Evolutionary conservation across 2,113 vertebrate species (phyloP), one percentile per base, ranked within the genome.

Genomic region (Shinisaurus crocodilurus): DNA sequence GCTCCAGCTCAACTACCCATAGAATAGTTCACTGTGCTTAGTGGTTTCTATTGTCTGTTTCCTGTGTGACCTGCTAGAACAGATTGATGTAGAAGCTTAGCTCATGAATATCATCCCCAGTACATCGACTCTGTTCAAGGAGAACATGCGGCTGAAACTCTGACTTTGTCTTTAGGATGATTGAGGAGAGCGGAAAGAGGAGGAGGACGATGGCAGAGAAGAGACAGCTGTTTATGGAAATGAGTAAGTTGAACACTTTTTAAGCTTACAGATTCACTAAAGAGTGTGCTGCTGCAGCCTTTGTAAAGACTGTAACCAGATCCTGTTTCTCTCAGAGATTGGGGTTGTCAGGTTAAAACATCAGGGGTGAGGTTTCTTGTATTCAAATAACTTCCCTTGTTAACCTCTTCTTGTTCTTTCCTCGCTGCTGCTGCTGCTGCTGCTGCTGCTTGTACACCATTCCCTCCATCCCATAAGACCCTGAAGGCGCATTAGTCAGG

Each of bases 211-310:
- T 98, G 98, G 99, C 99, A 65, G 99, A 99, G 97, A 99, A 99
- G 98, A 98, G 99, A 74, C 99, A 99, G 98, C 99, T 99, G 96
- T 99, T 99, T 97, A 98, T 99, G 98, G 99, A 99, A 90, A 99
- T 99, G 99, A 99, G 99, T 99, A 97, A 99, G 99, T 99, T 87
- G 72, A 60, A 45, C 43, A 43, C 50, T 1, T 37, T 23, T 0
- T 9, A 32, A 5, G 79, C 87, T 1, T 50, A 7, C 12, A 6
- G 32, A 63, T 69, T 57, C n/a, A 1, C 1, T 65, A 43, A 57
- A 63, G 48, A 89, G 45, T 45, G 54, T 99, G 75, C 99, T 99
- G 32, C 43, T 83, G 54, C 54, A 83, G 37, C 69, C 29, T 74
- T 72, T 34, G 98, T 65, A 48, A 69, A 72, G 45, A 89, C 57